Evolutionary conservation across 2,113 vertebrate genomes (phyloP).

Genomic region (Pogona vitticeps): DNA sequence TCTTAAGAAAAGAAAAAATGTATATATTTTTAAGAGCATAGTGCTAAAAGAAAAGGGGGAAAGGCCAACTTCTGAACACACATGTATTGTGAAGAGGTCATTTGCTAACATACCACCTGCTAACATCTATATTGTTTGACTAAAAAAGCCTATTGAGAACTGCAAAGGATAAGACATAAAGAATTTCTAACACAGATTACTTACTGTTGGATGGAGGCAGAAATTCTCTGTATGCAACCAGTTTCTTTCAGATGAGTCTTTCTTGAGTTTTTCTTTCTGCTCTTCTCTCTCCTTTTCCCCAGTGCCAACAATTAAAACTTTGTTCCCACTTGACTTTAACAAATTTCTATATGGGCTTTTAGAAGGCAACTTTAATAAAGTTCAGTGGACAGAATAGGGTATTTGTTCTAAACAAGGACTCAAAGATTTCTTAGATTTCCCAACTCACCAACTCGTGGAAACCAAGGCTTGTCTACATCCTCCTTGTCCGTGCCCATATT

Average conservation of each 20-base stretch:
- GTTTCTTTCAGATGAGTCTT: conserved; percentile 62
- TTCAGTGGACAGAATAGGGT: conserved; percentile 60
- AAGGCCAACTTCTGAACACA: conserved; percentile 60
- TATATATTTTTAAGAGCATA: background rate
- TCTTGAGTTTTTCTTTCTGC: conserved; percentile 50
- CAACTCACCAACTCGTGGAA: conserved; percentile 58
- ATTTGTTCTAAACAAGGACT: conserved; percentile 64
- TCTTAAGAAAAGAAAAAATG: conserved; percentile 26
- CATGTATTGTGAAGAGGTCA: conserved; percentile 58
- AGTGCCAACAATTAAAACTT: conserved; percentile 70
- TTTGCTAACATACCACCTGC: conserved; percentile 69
- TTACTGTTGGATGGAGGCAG: conserved; percentile 62
- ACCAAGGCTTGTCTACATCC: conserved; percentile 69
- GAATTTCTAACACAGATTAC: conserved; percentile 69
- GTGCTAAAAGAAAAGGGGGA: conserved; percentile 38
- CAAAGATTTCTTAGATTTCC: conserved; percentile 64
- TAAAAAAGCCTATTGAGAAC: conserved; percentile 65
- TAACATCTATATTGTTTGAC: conserved; percentile 60
- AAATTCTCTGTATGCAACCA: conserved; percentile 68
- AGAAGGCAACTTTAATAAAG: conserved; percentile 63
- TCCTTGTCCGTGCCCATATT: background rate
- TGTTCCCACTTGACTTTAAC: conserved; percentile 63
- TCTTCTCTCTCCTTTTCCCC: conserved; percentile 28
- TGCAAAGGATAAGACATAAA: conserved; percentile 56
- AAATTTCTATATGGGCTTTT: conserved; percentile 60